A percentile compares a stretch with the other conserved stretches of the same genome.
phyloP scores from a whole-genome alignment of 2,888 invertebrate genomes.

The Sphaeridia pumilis region DNA sequence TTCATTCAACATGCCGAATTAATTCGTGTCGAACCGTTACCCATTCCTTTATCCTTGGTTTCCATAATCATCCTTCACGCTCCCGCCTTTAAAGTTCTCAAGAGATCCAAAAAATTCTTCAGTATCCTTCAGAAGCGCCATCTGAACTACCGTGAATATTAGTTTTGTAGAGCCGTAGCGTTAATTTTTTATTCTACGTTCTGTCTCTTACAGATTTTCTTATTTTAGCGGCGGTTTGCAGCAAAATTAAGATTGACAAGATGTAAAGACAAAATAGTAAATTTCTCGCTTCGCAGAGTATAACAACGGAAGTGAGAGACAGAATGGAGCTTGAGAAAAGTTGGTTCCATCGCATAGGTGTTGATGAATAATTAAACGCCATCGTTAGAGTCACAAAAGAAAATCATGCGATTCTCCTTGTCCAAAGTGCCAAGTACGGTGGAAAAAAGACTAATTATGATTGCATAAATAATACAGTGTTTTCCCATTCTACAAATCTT shows the following conservation, averaged over 20 bases:
- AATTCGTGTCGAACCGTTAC: conserved; percentile 1
- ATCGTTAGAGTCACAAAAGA: conserved; percentile 1
- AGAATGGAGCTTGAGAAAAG: background rate
- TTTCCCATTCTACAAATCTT: conserved; percentile 2
- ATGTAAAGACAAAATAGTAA: too few relatives aligned
- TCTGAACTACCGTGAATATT: too few relatives aligned
- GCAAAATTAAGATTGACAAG: background rate
- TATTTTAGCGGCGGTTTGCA: background rate
- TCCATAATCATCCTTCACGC: background rate
- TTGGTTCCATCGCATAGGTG: too few relatives aligned
- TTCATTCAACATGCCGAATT: background rate
- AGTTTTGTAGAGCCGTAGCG: too few relatives aligned
- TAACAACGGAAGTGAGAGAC: too few relatives aligned
- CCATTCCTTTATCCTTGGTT: background rate
- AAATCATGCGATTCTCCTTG: background rate
- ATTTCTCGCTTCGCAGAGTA: too few relatives aligned
- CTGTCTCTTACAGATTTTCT: background rate
- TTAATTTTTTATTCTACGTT: background rate
- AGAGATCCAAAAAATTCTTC: too few relatives aligned
- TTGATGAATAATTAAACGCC: background rate
- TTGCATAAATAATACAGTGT: conserved; percentile 1
- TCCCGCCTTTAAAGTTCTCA: background rate
- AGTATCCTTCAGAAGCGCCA: too few relatives aligned
- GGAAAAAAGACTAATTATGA: conserved; percentile 3
- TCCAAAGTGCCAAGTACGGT: background rate